Evolutionary conservation across 1,140 invertebrate species (phyloP), one percentile per base, ranked within the genome.

Genomic region (Lysiphlebus fabarum): DNA sequence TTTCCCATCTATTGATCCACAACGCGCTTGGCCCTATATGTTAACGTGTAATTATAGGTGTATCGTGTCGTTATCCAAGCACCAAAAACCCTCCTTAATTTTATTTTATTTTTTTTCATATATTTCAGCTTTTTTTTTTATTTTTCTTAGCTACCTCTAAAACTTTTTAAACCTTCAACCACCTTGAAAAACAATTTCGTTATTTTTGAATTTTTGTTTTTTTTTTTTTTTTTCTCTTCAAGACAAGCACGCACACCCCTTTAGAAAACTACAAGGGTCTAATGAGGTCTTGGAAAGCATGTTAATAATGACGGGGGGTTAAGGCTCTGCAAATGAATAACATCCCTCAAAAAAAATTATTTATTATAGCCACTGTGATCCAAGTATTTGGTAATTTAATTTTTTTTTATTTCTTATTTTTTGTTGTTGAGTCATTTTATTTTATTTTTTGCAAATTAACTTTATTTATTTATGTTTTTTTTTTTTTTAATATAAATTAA

Each of bases 1-100:
- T 77, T 77, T 77, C 69, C 74, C 65, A 72, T 67, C 72, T 77
- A 77, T 77, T 75, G 75, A 77, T 77, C 74, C 72, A 70, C 71
- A 68, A 77, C 72, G 66, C 70, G 69, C 68, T 73, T 56, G 44
- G 65, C 67, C 68, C 69, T 70, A 73, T 66, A n/a, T n/a, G n/a
- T n/a, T n/a, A n/a, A n/a, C n/a, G 71, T 74, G 71, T 71, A 76
- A 77, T 77, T 76, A 77, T 76, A 73, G 68, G 66, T 72, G 69
- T 75, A 75, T 72, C 70, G 67, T 70, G 63, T 69, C 61, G 63
- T 63, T 58, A 49, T 53, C 48, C 6, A 10, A 56, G 36, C 50
- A 33, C 26, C 12, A 49, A 49, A 49, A 49, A 49, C 14, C 9
- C 17, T 7, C 26, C 5, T 50, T 50, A 33, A n/a, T 26, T 17